Evolutionary conservation across 2,888 invertebrate species (phyloP).

Genomic region (Aquatica leii): DNA sequence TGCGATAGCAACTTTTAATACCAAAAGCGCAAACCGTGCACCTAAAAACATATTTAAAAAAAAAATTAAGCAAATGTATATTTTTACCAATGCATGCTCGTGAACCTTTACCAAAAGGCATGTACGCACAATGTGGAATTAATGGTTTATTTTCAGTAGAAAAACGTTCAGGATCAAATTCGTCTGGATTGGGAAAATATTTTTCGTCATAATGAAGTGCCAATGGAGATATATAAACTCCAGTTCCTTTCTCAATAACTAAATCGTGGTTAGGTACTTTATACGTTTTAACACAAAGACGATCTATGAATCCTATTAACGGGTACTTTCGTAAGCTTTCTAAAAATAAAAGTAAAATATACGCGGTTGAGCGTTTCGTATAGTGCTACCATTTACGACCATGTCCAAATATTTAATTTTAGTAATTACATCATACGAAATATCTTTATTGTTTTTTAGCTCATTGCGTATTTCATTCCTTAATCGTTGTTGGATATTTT

Average conservation of each 20-base stretch:
- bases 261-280: background rate
- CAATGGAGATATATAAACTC: background rate
- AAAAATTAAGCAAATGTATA: no score
- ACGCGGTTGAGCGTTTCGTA: no score
- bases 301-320: background rate
- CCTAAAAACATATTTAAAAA: no score
- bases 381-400: conserved; percentile 58
- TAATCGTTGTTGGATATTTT: conserved; percentile 60
- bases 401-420: conserved; percentile 64
- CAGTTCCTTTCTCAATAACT: background rate
- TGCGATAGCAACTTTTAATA: no score
- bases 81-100: background rate
- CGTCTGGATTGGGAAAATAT: background rate
- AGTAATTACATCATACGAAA: conserved; percentile 61
- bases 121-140: background rate
- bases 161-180: background rate
- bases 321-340: background rate
- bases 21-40: no score
- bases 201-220: background rate
- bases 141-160: background rate
- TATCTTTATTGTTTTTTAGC: conserved; percentile 51
- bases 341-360: background rate
- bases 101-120: background rate
- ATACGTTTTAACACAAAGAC: background rate
- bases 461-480: conserved; percentile 58